Conservation (phyloP, 2,888 invertebrate genomes). For the Drosophila incognita region DNA sequence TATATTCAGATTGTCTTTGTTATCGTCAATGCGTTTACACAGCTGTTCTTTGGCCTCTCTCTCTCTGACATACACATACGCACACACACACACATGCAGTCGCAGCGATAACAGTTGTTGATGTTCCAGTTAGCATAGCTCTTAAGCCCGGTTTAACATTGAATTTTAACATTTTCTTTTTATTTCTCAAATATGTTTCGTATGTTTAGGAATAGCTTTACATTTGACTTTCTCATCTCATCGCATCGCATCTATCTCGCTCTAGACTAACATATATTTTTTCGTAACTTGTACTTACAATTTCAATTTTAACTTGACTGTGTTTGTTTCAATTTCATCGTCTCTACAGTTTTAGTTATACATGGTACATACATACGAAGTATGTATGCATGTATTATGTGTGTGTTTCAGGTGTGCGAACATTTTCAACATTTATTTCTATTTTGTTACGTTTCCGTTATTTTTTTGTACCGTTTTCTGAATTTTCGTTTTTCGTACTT, state of each 20-base stretch:
- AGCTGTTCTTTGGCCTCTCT: slow-evolving; percentile 32
- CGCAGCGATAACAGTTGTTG: slow-evolving; percentile 1
- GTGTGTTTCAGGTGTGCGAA: slow-evolving; percentile 57
- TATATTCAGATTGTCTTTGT: slow-evolving; percentile 40
- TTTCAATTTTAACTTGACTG: slow-evolving; percentile 50
- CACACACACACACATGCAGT: slow-evolving; percentile 1
- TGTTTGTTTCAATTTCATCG: slow-evolving; percentile 21
- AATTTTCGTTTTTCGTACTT: slow-evolving; percentile 42
- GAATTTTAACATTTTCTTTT: slow-evolving; percentile 61
- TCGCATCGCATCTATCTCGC: slow-evolving; percentile 12
- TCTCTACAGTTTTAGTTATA: slow-evolving; percentile 24
- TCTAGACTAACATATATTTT: slow-evolving; percentile 26
- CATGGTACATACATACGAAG: slow-evolving; percentile 16
- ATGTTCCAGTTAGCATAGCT: slow-evolving; percentile 3
- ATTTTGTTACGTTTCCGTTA: slow-evolving; percentile 57
- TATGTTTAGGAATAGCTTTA: slow-evolving; percentile 63
- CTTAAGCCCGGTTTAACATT: slow-evolving; percentile 37
- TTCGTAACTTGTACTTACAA: slow-evolving; percentile 46
- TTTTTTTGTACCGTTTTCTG: slow-evolving; percentile 49
- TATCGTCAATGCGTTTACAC: slow-evolving; percentile 14
- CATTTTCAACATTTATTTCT: slow-evolving; percentile 54
- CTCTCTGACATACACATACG: neutral
- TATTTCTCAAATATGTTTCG: slow-evolving; percentile 53
- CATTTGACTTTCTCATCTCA: slow-evolving; percentile 43
- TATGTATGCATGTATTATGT: slow-evolving; percentile 24